These are phyloP conservation scores for Thalassarche chlororhynchos DNA, from an alignment of 2,113 vertebrate species.

Conservation along the genomic window DNA sequence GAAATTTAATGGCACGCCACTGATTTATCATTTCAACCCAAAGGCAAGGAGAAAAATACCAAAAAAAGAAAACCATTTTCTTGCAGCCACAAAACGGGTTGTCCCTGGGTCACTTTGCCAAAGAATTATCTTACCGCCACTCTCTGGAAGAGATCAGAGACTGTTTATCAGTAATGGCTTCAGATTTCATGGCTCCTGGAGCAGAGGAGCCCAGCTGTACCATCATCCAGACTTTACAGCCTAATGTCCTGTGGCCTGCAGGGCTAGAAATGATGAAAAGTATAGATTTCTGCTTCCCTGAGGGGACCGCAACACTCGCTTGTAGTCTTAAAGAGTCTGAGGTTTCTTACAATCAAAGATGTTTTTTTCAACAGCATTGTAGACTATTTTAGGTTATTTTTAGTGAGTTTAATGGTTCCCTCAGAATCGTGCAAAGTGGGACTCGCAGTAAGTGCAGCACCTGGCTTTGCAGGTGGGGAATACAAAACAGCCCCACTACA, in stretches of 20 bases:
- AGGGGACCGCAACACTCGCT: neutral
- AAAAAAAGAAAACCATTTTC: neutral
- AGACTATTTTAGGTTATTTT: neutral
- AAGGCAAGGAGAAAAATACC: neutral
- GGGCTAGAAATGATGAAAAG: neutral
- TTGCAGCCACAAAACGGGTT: neutral
- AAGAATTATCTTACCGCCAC: neutral
- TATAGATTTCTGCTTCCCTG: neutral
- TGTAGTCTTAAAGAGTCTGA: neutral
- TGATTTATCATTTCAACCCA: neutral
- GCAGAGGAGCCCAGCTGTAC: neutral
- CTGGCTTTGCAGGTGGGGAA: neutral
- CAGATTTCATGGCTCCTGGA: slow-evolving; percentile 1
- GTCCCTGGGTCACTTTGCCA: neutral
- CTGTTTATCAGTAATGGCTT: neutral
- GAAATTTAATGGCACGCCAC: neutral
- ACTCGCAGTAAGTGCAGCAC: neutral
- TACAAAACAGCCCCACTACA: neutral
- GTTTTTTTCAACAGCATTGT: neutral
- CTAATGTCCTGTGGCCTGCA: neutral
- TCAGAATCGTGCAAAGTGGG: neutral
- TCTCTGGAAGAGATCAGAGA: neutral
- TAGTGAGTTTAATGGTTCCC: neutral
- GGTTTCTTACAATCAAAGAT: slow-evolving; percentile 6
- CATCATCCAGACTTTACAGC: neutral